Evolutionary conservation across 2,797 vertebrate species (phyloP).

Genomic region (Hoplostethus mediterraneus): DNA sequence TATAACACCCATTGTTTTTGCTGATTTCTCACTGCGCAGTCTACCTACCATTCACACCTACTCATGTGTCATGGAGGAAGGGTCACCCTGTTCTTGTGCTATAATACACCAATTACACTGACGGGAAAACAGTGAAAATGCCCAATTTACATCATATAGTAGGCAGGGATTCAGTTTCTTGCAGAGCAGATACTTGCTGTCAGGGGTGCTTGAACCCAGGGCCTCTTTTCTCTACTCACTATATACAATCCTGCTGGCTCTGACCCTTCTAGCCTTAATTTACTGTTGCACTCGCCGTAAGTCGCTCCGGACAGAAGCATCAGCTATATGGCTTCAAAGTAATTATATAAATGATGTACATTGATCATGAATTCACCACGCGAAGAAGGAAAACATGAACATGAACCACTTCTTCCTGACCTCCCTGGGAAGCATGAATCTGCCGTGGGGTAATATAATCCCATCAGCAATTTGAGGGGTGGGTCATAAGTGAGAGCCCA

Average conservation of each 20-base stretch:
- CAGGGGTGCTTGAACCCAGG: conserved; percentile 15
- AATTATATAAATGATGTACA: conserved; percentile 64
- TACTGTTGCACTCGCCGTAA: conserved; percentile 36
- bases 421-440: conserved; percentile 46
- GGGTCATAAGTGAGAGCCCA: conserved; percentile 49
- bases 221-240: conserved; percentile 25
- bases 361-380: conserved; percentile 58
- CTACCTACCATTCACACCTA: conserved; percentile 27
- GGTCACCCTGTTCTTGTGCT: conserved; percentile 30
- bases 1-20: conserved; percentile 32
- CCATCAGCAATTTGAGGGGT: conserved; percentile 37
- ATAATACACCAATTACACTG: conserved; percentile 18
- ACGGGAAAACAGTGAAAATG: conserved; percentile 61
- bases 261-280: no score
- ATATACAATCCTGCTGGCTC: not conserved
- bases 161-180: not conserved
- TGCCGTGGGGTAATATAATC: conserved; percentile 41
- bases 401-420: conserved; percentile 47
- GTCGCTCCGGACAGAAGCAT: conserved; percentile 63
- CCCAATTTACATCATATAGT: conserved; percentile 20
- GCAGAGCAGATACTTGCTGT: conserved; percentile 24
- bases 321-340: conserved; percentile 68
- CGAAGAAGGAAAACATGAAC: conserved; percentile 50
- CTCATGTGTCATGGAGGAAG: conserved; percentile 42
- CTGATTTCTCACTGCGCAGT: conserved; percentile 34